Percentiles rank a stretch among this genome's conserved stretches.
phyloP scores from a whole-genome alignment of 2,888 invertebrate genomes.

The Prenolepis imparis region DNA sequence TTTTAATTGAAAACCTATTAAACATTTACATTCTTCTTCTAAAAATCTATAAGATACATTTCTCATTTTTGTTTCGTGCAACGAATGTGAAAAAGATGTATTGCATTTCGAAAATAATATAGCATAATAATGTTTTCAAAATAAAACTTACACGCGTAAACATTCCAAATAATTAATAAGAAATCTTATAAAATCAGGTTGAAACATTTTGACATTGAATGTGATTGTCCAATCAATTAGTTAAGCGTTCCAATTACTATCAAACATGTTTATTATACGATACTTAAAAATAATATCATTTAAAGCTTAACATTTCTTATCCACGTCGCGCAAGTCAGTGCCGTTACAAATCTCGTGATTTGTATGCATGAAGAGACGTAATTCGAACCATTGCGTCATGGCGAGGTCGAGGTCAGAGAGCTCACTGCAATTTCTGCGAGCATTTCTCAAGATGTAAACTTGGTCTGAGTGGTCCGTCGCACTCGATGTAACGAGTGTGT shows the following conservation, averaged over 20 bases:
- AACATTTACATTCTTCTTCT: not conserved
- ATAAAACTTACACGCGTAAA: not conserved
- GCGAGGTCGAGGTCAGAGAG: slow-evolving; percentile 54
- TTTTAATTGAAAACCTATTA: not conserved
- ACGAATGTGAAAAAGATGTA: not conserved
- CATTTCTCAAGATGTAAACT: slow-evolving; percentile 61
- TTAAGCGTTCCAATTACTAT: not conserved
- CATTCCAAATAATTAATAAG: not conserved
- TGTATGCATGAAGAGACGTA: slow-evolving; percentile 63
- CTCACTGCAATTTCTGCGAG: slow-evolving; percentile 60
- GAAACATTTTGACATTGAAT: not conserved
- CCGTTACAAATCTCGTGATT: slow-evolving; percentile 65
- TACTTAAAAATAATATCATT: slow-evolving; percentile 5
- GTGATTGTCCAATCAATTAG: not conserved
- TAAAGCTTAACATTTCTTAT: slow-evolving; percentile 9
- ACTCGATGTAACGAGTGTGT: slow-evolving; percentile 61
- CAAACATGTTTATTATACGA: not conserved
- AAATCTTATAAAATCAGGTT: not conserved
- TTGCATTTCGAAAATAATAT: not conserved
- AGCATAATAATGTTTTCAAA: not conserved
- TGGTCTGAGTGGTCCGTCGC: slow-evolving; percentile 42
- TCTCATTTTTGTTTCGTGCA: not conserved
- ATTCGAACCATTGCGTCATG: slow-evolving; percentile 56
- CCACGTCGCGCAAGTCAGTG: not conserved
- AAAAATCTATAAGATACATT: not conserved